Evolutionary conservation across 2,113 vertebrate species (phyloP).

Genomic region (Lagenorhynchus albirostris): DNA sequence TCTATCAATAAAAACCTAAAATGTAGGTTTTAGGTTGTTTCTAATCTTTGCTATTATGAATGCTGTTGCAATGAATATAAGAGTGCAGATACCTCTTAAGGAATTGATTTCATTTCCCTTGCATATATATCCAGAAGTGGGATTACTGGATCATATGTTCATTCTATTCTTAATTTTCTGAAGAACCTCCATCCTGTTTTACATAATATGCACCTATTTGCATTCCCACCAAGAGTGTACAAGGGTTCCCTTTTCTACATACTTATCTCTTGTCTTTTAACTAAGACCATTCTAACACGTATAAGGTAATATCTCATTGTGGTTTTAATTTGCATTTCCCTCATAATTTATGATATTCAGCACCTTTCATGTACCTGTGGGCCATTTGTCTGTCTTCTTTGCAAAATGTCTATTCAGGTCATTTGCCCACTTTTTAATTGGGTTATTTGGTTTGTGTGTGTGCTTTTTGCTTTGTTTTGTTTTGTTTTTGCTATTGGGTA

Average conservation of each 20-base stretch:
- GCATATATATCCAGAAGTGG: not conserved
- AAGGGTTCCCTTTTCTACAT: no score
- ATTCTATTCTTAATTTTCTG: not conserved
- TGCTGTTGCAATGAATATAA: not conserved
- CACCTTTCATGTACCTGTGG: not conserved
- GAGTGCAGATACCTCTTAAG: not conserved
- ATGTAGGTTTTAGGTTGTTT: not conserved
- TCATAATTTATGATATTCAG: not conserved
- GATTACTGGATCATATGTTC: not conserved
- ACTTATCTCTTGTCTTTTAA: no score
- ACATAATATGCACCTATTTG: not conserved
- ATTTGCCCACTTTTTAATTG: not conserved
- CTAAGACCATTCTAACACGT: no score
- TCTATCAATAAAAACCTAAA: no score
- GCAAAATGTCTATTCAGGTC: not conserved
- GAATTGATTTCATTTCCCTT: not conserved
- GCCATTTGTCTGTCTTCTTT: not conserved
- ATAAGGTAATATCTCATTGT: no score
- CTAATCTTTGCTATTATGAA: not conserved
- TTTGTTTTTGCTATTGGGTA: not conserved
- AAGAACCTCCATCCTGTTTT: not conserved
- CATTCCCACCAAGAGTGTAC: not conserved
- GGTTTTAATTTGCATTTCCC: no score
- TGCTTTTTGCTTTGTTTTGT: not conserved
- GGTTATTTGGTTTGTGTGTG: not conserved